Base-by-base conservation (phyloP, 2,888 invertebrate genomes). In the Amaurobius ferox region DNA sequence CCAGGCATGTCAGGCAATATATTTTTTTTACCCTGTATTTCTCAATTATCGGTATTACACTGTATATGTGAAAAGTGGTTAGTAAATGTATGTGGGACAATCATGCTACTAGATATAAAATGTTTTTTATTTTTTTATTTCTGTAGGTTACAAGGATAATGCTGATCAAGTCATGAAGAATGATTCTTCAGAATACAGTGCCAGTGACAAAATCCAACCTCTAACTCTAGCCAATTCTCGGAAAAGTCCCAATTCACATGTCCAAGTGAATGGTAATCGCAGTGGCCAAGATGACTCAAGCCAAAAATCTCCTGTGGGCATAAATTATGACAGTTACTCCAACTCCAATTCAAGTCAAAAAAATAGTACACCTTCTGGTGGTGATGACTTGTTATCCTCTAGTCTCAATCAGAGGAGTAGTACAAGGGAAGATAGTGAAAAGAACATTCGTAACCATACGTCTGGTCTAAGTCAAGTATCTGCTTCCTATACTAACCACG, bases 241-340 rank as follows among this genome's bases (percentile, higher is more conserved):
- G 6, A 70, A 44, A 28, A 70, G 44, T 40, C 40, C 26, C 16
- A 32, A 19, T 23, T 67, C 64, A 23, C 76, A 30, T 23, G 26
- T 28, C 29, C 48, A 66, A 26, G 26, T 64, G 32, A 80, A 72
- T 55, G 73, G 62, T 28, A 55, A 23, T 16, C 28, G 30, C 26
- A 13, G 16, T 35, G 26, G 28, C 28, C 23, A 64, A 19, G 32
- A 44, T 26, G 35, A 40, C 16, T 71, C 29, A 32, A 62, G 28
- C 68, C 74, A 74, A 32, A 68, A 68, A 55, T 80, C 55, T 35
- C 62, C 74, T 16, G 23, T 39, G 26, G 35, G 30, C 62, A 73
- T 61, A 30, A 26, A 11, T 23, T 16, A 55, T 61, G 61, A 67
- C 32, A 28, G 23, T 62, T n/a, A n/a, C n/a, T n/a, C n/a, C n/a